phyloP scores from a whole-genome alignment of 2,888 invertebrate species.

The Philopedon plagiatum region DNA sequence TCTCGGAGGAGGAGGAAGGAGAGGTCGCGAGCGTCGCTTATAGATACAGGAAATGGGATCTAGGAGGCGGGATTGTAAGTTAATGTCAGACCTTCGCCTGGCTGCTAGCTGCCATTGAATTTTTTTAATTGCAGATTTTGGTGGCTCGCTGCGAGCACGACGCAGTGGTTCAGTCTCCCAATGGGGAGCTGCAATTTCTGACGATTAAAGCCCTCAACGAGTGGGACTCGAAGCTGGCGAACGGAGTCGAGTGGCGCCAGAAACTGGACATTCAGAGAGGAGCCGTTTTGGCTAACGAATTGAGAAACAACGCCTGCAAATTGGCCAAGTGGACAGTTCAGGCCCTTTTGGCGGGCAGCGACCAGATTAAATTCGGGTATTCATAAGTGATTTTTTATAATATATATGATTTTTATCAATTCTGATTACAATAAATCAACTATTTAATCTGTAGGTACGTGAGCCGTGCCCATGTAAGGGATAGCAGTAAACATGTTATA shows the following conservation, averaged over 20 bases:
- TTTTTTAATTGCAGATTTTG: slow-evolving; percentile 72
- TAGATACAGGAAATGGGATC: slow-evolving; percentile 96
- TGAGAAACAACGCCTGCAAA: slow-evolving; percentile 99
- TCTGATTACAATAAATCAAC: too few species aligned
- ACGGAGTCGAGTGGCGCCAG: slow-evolving; percentile 98
- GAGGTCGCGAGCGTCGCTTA: slow-evolving; percentile 97
- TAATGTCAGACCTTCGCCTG: too few species aligned
- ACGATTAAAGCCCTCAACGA: slow-evolving; percentile 98
- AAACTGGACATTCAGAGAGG: slow-evolving; percentile 98
- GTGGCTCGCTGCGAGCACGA: slow-evolving; percentile 98
- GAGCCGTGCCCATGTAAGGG: slow-evolving; percentile 93
- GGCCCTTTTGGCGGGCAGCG: slow-evolving; percentile 85
- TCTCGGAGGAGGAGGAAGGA: slow-evolving; percentile 91
- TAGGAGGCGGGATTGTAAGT: slow-evolving; percentile 91
- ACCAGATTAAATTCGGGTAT: slow-evolving; percentile 52
- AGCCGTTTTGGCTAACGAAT: slow-evolving; percentile 97
- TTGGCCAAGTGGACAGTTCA: slow-evolving; percentile 99
- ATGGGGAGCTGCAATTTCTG: slow-evolving; percentile 91
- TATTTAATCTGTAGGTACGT: slow-evolving; percentile 97
- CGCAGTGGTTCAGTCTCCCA: slow-evolving; percentile 90
- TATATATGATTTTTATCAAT: too few species aligned
- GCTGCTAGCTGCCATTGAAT: too few species aligned
- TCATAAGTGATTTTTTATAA: too few species aligned
- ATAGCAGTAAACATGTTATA: slow-evolving; percentile 96
- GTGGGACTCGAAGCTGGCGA: slow-evolving; percentile 97